Base-by-base conservation (phyloP, 2,113 vertebrate species). In the Daphoenositta chrysoptera region DNA sequence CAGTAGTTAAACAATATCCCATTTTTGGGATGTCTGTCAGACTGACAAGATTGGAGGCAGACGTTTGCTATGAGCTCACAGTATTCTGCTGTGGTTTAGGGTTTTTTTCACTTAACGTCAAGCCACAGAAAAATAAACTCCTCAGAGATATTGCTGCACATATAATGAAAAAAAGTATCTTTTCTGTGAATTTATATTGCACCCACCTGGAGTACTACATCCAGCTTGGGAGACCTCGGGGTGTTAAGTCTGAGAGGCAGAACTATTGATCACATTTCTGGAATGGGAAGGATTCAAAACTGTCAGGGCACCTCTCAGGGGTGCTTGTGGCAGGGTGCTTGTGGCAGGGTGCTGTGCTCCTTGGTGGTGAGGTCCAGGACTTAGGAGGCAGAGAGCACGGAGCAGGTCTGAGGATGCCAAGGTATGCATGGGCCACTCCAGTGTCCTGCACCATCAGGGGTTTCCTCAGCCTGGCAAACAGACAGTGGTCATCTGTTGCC, bases 341-440 rank as follows among this genome's bases (percentile, higher is more conserved):
- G 6, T 73, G 28, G 13, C 31, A 51, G 33, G 18, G 15, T 79
- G 21, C 13, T 54, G 16, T n/a, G 42, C 4, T 79, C 35, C 57
- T 80, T 72, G 63, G 40, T 50, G 47, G 24, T 7, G 33, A 58
- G 4, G 42, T 53, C 9, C 11, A 37, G 44, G 35, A 37, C n/a
- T 11, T 3, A 24, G 37, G 14, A 75, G 21, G 9, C 39, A 71
- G 63, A 76, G 39, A 58, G 47, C 12, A 8, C 9, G 22, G 42
- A 66, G 50, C 9, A 76, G 24, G 18, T 54, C 33, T 76, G 71
- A 76, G 42, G 22, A 27, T 63, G 39, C 17, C 63, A 45, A 53
- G 54, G 28, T 17, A 15, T 3, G 0, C 12, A 30, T 2, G 35
- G 13, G 8, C 15, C 31, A 27, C 9, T 30, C 12, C 9, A 15